Conservation (phyloP, 2,888 invertebrate genomes). For the Caradrina kadenii region DNA sequence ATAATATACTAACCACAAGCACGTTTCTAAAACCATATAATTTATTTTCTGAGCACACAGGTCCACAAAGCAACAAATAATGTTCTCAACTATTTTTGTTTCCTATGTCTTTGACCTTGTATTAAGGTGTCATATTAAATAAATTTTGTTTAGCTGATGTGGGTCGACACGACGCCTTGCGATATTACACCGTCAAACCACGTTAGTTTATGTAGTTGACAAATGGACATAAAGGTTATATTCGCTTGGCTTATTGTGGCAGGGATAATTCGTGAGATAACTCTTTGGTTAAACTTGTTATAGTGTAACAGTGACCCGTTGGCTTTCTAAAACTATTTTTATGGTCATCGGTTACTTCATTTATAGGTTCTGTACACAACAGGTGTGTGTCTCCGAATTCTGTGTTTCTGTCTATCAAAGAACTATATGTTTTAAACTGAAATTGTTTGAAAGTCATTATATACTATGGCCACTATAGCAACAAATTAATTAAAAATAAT, state of each 20-base stretch:
- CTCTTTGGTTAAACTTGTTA: background rate
- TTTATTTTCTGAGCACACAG: slow-evolving; percentile 10
- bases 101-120: slow-evolving; percentile 4
- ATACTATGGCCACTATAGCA: too few relatives aligned
- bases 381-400: too few relatives aligned
- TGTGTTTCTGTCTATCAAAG: too few relatives aligned
- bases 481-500: too few relatives aligned
- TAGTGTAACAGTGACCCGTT: background rate
- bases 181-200: slow-evolving; percentile 35
- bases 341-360: background rate
- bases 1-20: background rate
- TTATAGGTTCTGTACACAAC: too few relatives aligned
- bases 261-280: background rate
- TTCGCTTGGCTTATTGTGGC: slow-evolving; percentile 18
- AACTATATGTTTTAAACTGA: too few relatives aligned
- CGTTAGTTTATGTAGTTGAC: slow-evolving; percentile 37
- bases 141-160: slow-evolving; percentile 51
- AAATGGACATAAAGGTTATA: slow-evolving; percentile 35
- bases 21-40: slow-evolving; percentile 1
- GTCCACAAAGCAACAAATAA: slow-evolving; percentile 22
- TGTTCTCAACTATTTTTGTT: background rate
- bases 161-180: slow-evolving; percentile 45
- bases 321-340: background rate
- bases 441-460: too few relatives aligned
- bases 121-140: slow-evolving; percentile 56